Evolutionary conservation across 2,888 invertebrate genomes (phyloP).

Genomic region (Cantharis rufa): DNA sequence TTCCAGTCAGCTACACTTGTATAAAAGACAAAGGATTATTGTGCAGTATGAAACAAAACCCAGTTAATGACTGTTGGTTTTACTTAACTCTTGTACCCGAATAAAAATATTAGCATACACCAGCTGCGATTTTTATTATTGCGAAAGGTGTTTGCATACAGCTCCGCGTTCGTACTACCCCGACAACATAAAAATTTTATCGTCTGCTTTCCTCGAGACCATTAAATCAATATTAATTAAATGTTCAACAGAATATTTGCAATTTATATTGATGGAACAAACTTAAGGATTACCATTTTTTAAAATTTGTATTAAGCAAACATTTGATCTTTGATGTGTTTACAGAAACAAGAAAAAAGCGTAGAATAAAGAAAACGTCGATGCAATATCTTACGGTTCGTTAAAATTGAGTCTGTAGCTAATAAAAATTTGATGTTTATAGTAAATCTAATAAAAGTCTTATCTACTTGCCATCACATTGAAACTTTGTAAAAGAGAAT

Average conservation of each 20-base stretch:
- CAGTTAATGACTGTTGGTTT: constrained; percentile 15
- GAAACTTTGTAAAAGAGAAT: not conserved
- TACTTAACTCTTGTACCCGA: not conserved
- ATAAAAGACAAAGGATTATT: constrained; percentile 22
- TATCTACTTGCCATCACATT: not conserved
- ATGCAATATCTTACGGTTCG: constrained; percentile 3
- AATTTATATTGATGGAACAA: not conserved
- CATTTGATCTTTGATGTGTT: not conserved
- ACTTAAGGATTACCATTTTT: not conserved
- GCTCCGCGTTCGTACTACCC: not conserved
- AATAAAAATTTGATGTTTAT: not conserved
- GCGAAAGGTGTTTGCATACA: not conserved
- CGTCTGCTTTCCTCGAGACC: not conserved
- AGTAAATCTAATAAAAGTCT: not conserved
- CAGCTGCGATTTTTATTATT: not conserved
- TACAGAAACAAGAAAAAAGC: not conserved
- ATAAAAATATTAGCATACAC: not conserved
- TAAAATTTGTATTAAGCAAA: not conserved
- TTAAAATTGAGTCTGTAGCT: constrained; percentile 3
- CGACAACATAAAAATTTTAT: not conserved
- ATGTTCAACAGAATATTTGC: not conserved
- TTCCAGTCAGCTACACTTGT: constrained; percentile 15
- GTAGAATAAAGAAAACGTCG: not conserved
- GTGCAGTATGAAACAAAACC: constrained; percentile 2
- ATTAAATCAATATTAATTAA: not conserved